phyloP scores from a whole-genome alignment of 2,113 vertebrate species.

The Chaetodon trifascialis region DNA sequence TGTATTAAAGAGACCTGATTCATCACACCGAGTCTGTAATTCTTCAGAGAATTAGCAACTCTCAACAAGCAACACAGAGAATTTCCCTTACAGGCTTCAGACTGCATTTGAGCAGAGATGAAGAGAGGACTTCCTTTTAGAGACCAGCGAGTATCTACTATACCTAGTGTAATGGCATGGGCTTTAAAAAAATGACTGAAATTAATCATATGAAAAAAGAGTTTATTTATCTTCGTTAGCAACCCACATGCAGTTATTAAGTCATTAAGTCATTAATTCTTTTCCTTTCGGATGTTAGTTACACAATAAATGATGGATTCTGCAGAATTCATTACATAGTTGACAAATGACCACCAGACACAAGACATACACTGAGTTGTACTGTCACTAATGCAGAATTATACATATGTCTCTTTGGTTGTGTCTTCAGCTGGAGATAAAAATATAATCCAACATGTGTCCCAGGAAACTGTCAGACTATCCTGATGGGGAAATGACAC shows the following conservation, averaged over 20 bases:
- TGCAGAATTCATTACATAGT: neutral
- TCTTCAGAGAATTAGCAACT: too few species aligned
- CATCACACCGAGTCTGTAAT: too few species aligned
- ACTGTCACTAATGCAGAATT: slow-evolving; percentile 22
- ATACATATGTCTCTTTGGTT: slow-evolving; percentile 14
- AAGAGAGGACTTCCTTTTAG: too few species aligned
- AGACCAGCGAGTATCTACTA: neutral
- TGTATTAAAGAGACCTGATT: too few species aligned
- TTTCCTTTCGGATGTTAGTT: neutral
- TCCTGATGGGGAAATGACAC: slow-evolving; percentile 39
- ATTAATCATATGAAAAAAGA: slow-evolving; percentile 32
- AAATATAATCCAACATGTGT: slow-evolving; percentile 10
- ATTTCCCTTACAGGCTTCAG: too few species aligned
- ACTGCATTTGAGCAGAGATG: too few species aligned
- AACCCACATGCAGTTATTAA: slow-evolving; percentile 17
- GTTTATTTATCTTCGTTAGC: slow-evolving; percentile 43
- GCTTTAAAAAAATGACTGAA: neutral
- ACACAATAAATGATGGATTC: neutral
- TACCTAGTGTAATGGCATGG: neutral
- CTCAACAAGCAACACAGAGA: too few species aligned
- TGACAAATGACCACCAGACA: slow-evolving; percentile 8
- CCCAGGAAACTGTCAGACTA: slow-evolving; percentile 28
- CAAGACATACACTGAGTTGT: slow-evolving; percentile 29
- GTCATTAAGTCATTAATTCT: neutral
- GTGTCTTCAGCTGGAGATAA: slow-evolving; percentile 21